A percentile compares a stretch with the other conserved stretches of the same genome.
Evolutionary conservation across 2,888 invertebrate genomes (phyloP).

Genomic region (Hydrotaea cyrtoneurina): DNA sequence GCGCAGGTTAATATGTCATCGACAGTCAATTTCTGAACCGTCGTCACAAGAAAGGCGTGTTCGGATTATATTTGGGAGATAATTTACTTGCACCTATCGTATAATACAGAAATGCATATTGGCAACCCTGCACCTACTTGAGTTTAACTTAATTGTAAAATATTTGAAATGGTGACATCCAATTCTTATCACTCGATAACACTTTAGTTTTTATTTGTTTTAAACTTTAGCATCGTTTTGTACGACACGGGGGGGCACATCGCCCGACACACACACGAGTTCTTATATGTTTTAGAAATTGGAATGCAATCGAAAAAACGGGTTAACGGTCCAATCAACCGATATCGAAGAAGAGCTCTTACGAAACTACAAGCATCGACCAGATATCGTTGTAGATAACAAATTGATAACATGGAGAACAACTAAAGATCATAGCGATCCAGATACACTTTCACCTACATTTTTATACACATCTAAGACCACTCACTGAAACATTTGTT

Average conservation of each 20-base stretch:
- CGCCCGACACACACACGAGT: too few relatives aligned
- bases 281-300: background rate
- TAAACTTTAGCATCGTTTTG: conserved; percentile 6
- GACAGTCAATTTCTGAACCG: too few relatives aligned
- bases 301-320: background rate
- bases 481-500: too few relatives aligned
- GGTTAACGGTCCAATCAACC: conserved; percentile 20
- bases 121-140: conserved; percentile 13
- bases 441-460: too few relatives aligned
- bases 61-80: too few relatives aligned
- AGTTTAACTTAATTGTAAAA: background rate
- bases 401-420: background rate
- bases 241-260: too few relatives aligned
- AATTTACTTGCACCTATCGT: background rate
- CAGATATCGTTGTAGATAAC: background rate
- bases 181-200: conserved; percentile 47
- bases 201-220: conserved; percentile 22
- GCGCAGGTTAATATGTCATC: too few relatives aligned
- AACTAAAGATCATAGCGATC: too few relatives aligned
- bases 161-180: background rate
- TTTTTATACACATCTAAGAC: too few relatives aligned
- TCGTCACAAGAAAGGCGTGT: too few relatives aligned
- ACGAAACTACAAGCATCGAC: too few relatives aligned
- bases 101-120: too few relatives aligned
- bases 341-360: background rate